Evolutionary conservation across 2,797 vertebrate species (phyloP).

Genomic region (Falco biarmicus): DNA sequence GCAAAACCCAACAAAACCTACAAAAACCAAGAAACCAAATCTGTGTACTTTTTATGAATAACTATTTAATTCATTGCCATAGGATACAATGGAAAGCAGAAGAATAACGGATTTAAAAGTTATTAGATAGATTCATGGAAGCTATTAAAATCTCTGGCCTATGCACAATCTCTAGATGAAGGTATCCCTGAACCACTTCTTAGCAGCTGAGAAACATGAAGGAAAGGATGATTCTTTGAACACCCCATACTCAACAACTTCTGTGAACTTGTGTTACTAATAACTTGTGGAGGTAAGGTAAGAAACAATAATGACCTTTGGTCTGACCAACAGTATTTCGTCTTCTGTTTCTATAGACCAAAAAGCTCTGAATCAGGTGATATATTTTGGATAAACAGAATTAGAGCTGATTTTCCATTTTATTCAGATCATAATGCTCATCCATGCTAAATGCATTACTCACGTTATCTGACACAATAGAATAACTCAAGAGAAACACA

Average conservation of each 20-base stretch:
- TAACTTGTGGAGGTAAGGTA: background rate
- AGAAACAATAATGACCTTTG: background rate
- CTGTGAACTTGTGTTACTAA: background rate
- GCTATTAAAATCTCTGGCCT: background rate
- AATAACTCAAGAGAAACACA: background rate
- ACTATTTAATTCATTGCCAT: background rate
- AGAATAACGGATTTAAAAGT: background rate
- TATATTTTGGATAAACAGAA: background rate
- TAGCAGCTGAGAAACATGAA: background rate
- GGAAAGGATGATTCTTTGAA: background rate
- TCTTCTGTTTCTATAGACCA: background rate
- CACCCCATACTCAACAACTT: background rate
- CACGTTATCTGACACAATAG: background rate
- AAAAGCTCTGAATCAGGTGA: background rate
- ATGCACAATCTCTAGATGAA: background rate
- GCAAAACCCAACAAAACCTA: background rate
- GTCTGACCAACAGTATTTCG: background rate
- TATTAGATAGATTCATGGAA: background rate
- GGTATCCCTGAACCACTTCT: background rate
- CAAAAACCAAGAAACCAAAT: background rate
- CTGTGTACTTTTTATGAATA: background rate
- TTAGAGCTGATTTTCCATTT: background rate
- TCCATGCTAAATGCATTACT: background rate
- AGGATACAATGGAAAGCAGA: background rate
- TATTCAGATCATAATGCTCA: background rate